Conservation (phyloP, 1,140 invertebrate genomes). For the Xylocopa sonorina region DNA sequence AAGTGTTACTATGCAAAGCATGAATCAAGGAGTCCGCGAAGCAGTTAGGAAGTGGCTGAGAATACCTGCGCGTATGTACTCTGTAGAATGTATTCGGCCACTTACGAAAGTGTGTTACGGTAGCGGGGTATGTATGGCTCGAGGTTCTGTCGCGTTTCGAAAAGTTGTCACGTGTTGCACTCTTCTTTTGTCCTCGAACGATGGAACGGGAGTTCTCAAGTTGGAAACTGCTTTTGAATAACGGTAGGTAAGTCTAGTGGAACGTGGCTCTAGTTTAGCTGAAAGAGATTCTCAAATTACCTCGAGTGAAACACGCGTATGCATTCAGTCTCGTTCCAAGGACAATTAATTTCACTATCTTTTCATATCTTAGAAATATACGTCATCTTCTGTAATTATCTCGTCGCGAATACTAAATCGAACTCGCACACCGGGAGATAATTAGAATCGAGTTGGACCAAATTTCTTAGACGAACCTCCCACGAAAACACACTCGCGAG, state of each 20-base stretch:
- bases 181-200: background rate
- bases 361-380: no score
- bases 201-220: background rate
- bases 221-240: background rate
- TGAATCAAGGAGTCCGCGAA: background rate
- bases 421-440: no score
- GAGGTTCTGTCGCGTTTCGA: background rate
- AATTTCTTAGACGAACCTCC: background rate
- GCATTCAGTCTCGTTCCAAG: no score
- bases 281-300: no score
- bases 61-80: no score
- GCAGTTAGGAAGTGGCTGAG: background rate
- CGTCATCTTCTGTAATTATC: no score
- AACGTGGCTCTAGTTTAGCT: background rate
- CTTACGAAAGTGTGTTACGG: background rate
- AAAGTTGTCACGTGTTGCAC: background rate
- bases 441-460: background rate
- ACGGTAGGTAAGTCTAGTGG: no score
- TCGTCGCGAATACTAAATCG: background rate
- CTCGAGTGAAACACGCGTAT: no score
- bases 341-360: no score
- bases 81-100: background rate
- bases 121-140: no score
- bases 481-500: background rate
- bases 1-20: slow-evolving; percentile 12